Percentiles rank a stretch among this genome's conserved stretches.
Conservation (phyloP, 1,140 invertebrate genomes). For the Myzus persicae region DNA sequence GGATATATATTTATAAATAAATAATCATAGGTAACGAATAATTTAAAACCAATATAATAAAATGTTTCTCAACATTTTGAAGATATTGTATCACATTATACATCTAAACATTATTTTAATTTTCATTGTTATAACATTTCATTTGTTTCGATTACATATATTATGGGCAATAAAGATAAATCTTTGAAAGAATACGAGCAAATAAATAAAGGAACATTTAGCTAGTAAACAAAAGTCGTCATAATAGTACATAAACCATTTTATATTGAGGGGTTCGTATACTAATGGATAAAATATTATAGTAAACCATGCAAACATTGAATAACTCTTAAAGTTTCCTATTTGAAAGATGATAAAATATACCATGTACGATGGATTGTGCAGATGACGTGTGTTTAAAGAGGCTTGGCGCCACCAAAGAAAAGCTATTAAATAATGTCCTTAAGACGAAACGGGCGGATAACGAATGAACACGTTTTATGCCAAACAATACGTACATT, state of each 20-base stretch:
- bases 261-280: background rate
- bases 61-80: background rate
- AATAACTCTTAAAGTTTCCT: background rate
- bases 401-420: background rate
- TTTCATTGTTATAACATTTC: background rate
- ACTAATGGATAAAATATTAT: conserved; percentile 14
- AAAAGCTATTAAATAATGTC: conserved; percentile 30
- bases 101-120: background rate
- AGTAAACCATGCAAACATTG: background rate
- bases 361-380: background rate
- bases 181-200: background rate
- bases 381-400: background rate
- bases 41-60: background rate
- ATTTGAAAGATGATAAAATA: conserved; percentile 17
- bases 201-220: background rate
- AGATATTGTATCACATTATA: background rate
- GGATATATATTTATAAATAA: background rate
- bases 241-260: background rate
- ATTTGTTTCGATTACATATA: background rate
- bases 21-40: background rate
- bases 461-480: background rate
- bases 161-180: background rate
- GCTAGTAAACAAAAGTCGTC: background rate
- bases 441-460: background rate
- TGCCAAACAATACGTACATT: background rate